Conservation (phyloP, 1,140 invertebrate genomes). For the Drosophila oshimai region DNA sequence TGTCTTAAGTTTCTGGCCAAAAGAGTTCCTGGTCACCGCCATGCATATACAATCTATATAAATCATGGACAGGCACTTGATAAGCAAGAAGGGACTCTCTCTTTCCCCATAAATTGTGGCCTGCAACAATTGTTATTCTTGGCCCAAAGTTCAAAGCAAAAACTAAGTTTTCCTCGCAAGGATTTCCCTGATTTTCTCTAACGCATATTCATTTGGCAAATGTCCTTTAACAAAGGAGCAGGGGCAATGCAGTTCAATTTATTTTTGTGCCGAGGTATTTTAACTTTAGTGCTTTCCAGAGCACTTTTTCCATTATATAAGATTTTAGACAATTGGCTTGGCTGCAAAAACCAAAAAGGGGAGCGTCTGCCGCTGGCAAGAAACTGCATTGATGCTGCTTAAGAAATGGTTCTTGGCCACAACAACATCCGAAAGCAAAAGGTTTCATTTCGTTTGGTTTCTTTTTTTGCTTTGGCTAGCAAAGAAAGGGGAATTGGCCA, state of each 20-base stretch:
- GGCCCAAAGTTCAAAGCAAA: constrained; percentile 31
- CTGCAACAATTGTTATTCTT: constrained; percentile 66
- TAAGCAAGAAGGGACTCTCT: constrained; percentile 27
- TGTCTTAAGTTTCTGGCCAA: constrained; percentile 57
- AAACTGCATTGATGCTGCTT: constrained; percentile 42
- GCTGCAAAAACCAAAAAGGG: background rate
- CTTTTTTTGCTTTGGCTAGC: constrained; percentile 4
- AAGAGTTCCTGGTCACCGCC: constrained; percentile 22
- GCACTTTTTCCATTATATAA: constrained; percentile 74
- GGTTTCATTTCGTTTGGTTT: constrained; percentile 14
- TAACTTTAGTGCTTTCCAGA: constrained; percentile 43
- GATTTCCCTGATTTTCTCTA: constrained; percentile 12
- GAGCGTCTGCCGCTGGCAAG: constrained; percentile 9
- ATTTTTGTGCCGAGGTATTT: constrained; percentile 25
- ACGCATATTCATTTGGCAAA: constrained; percentile 73
- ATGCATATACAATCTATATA: constrained; percentile 48
- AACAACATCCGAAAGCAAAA: constrained; percentile 24
- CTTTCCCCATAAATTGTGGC: constrained; percentile 56
- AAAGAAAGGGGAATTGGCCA: constrained; percentile 49
- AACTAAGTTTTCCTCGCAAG: background rate
- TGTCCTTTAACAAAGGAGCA: constrained; percentile 33
- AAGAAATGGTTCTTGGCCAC: constrained; percentile 51
- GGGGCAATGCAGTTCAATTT: constrained; percentile 67
- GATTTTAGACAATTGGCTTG: constrained; percentile 70
- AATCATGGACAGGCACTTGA: constrained; percentile 50